A percentile compares a stretch with the other conserved stretches of the same genome.
Conservation (phyloP, 2,888 invertebrate species). For the Drosophila falleni region DNA sequence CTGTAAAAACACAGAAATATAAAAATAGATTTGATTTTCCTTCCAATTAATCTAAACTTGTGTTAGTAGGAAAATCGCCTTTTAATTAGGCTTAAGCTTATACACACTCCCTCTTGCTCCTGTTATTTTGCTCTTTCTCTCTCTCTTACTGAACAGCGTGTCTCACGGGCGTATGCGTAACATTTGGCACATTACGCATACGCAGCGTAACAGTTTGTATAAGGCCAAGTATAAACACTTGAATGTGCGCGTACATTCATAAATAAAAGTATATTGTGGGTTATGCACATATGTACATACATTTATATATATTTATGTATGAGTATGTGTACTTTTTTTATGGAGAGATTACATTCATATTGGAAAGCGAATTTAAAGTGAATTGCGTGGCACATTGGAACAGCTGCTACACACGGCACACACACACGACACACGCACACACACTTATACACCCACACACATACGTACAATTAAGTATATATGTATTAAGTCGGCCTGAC, state of each 20-base stretch:
- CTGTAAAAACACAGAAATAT: no score
- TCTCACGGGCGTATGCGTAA: conserved; percentile 66
- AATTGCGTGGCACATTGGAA: conserved; percentile 53
- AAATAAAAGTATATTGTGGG: not conserved
- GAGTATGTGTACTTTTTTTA: not conserved
- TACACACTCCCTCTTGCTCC: not conserved
- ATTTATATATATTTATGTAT: not conserved
- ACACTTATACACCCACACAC: not conserved
- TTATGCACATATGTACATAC: not conserved
- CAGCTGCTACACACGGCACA: conserved; percentile 38
- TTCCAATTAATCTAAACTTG: not conserved
- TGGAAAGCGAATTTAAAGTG: conserved; percentile 48
- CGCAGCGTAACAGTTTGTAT: conserved; percentile 48
- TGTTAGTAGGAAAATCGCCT: not conserved
- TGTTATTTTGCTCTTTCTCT: not conserved
- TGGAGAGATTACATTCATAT: conserved; percentile 27
- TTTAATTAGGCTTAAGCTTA: not conserved
- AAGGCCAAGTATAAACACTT: conserved; percentile 24
- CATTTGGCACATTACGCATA: conserved; percentile 71
- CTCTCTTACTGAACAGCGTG: conserved; percentile 15
- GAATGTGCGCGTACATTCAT: not conserved
- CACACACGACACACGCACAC: conserved; percentile 6
- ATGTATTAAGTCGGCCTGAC: conserved; percentile 33
- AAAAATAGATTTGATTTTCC: not conserved
- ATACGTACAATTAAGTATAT: not conserved